Conservation (phyloP, 2,888 invertebrate genomes). For the Eristalinus aeneus region DNA sequence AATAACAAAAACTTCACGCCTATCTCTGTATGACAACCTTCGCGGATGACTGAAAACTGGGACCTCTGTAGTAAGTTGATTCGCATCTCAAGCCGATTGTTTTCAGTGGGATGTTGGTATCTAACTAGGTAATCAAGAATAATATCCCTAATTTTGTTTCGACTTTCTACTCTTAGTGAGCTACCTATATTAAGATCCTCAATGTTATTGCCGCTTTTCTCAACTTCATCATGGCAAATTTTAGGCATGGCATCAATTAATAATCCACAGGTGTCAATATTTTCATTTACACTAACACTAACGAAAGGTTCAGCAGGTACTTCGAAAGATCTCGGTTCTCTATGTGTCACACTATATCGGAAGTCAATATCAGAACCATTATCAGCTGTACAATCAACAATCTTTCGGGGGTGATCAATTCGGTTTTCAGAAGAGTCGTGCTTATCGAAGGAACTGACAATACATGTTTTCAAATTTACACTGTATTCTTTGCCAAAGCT, state of each 20-base stretch:
- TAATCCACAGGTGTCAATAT: neutral
- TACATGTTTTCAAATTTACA: neutral
- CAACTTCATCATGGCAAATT: neutral
- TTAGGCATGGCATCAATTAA: neutral
- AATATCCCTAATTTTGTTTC: neutral
- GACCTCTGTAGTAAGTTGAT: slow-evolving; percentile 3
- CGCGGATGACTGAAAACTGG: slow-evolving; percentile 1
- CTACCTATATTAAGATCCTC: slow-evolving; percentile 1
- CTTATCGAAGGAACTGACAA: neutral
- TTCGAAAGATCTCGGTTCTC: neutral
- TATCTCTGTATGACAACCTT: slow-evolving; percentile 46
- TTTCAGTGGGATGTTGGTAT: neutral
- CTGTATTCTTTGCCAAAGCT: neutral
- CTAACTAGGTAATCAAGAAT: neutral
- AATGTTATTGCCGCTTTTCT: neutral
- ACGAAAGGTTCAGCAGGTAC: neutral
- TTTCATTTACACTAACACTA: neutral
- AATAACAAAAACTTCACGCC: slow-evolving; percentile 34
- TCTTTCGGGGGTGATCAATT: neutral
- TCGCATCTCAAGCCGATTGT: slow-evolving; percentile 13
- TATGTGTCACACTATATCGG: neutral
- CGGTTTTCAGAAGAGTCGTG: neutral
- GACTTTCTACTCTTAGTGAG: neutral
- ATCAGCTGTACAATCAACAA: neutral
- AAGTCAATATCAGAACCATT: neutral